These are phyloP conservation scores for Vanessa atalanta DNA, from an alignment of 1,140 invertebrate genomes.

Conservation along the genomic window DNA sequence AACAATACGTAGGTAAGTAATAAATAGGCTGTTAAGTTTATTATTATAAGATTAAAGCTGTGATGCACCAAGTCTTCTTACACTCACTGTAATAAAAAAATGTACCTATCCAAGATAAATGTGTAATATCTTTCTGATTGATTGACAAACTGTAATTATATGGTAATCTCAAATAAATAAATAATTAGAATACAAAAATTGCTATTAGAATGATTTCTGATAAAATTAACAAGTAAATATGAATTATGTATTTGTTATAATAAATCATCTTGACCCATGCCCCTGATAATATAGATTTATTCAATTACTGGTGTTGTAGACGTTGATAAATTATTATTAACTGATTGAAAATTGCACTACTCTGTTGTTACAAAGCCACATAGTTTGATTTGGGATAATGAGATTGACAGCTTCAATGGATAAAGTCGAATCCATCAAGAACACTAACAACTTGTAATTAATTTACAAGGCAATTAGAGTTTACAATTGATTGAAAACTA, in stretches of 20 bases:
- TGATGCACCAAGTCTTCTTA: no score
- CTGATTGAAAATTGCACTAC: conserved; percentile 16
- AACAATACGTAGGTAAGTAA: no score
- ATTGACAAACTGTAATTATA: no score
- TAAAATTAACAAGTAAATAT: background rate
- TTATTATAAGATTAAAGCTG: no score
- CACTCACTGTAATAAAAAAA: no score
- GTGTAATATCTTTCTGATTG: no score
- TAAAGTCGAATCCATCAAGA: conserved; percentile 40
- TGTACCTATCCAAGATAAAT: no score
- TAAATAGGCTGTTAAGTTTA: no score
- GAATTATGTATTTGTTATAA: background rate
- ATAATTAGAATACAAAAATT: no score
- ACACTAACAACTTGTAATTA: conserved; percentile 30
- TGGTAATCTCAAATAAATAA: no score
- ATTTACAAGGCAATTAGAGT: conserved; percentile 32
- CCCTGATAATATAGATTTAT: background rate
- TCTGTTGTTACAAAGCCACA: conserved; percentile 23
- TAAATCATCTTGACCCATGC: conserved; percentile 28
- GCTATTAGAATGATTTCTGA: background rate
- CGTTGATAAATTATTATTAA: conserved; percentile 13
- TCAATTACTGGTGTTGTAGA: background rate
- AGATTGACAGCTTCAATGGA: conserved; percentile 32
- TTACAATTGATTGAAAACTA: conserved; percentile 26
- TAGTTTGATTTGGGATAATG: conserved; percentile 34